These are phyloP conservation scores for Cyprinodon diabolis DNA, from an alignment of 2,797 vertebrate species.

Conservation along the genomic window DNA sequence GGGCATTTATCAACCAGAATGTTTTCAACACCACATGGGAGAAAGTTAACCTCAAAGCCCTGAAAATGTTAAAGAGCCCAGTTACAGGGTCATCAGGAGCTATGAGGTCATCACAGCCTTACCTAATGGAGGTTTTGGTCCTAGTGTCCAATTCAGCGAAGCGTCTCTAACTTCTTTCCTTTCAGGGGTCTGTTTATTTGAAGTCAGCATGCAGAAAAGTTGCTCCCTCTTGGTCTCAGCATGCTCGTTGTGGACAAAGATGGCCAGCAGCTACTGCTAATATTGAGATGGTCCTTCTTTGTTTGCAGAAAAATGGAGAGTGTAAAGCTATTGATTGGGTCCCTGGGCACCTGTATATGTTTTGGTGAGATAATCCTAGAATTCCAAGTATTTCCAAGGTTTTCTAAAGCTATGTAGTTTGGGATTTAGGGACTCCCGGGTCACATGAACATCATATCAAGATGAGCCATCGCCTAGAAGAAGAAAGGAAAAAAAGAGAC, in stretches of 20 bases:
- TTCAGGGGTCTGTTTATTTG: conserved; percentile 84
- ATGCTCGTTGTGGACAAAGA: conserved; percentile 66
- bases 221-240: conserved; percentile 79
- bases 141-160: conserved; percentile 71
- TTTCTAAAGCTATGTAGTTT: conserved; percentile 80
- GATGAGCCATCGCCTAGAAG: conserved; percentile 73
- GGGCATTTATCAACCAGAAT: conserved; percentile 67
- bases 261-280: conserved; percentile 71
- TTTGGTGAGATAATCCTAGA: conserved; percentile 80
- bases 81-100: conserved; percentile 73
- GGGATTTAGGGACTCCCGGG: conserved; percentile 77
- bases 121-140: conserved; percentile 84
- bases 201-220: conserved; percentile 81
- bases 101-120: conserved; percentile 81
- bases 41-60: conserved; percentile 76
- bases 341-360: conserved; percentile 76
- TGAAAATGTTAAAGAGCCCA: conserved; percentile 72
- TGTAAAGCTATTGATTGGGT: conserved; percentile 80
- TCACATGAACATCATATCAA: conserved; percentile 64
- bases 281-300: conserved; percentile 73
- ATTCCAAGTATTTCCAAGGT: conserved; percentile 85
- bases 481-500: conserved; percentile 33
- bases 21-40: conserved; percentile 57
- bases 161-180: conserved; percentile 75
- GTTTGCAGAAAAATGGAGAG: conserved; percentile 64